Conservation (phyloP, 2,888 invertebrate species). For the Drosophila trichaetosa region DNA sequence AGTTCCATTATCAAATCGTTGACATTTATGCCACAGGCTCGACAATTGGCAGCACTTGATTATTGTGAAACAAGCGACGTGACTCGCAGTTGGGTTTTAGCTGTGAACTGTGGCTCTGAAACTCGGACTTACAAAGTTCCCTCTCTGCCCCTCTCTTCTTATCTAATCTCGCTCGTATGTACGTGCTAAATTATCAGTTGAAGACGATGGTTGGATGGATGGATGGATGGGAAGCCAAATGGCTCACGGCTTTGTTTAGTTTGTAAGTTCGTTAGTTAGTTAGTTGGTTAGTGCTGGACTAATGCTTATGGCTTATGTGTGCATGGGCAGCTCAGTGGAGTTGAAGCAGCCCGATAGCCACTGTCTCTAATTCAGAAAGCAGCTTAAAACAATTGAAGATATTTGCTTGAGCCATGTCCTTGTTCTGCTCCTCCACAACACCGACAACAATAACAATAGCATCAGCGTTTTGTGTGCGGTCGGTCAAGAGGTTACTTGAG, state of each 20-base stretch:
- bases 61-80: slow-evolving; percentile 73
- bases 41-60: slow-evolving; percentile 70
- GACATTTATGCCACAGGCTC: slow-evolving; percentile 75
- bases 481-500: slow-evolving; percentile 55
- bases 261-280: slow-evolving; percentile 74
- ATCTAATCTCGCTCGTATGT: slow-evolving; percentile 22
- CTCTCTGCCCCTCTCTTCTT: not conserved
- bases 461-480: slow-evolving; percentile 18
- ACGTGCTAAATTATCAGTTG: slow-evolving; percentile 71
- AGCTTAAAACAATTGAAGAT: slow-evolving; percentile 74
- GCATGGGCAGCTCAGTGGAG: slow-evolving; percentile 38
- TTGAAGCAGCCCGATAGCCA: slow-evolving; percentile 49
- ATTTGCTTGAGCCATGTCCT: slow-evolving; percentile 55
- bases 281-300: slow-evolving; percentile 34
- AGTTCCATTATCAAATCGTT: slow-evolving; percentile 77
- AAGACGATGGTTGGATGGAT: slow-evolving; percentile 5
- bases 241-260: slow-evolving; percentile 72
- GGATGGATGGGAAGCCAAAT: slow-evolving; percentile 7
- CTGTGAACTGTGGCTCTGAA: not conserved
- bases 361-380: slow-evolving; percentile 66
- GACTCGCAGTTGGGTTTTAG: slow-evolving; percentile 30
- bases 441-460: slow-evolving; percentile 23
- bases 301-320: slow-evolving; percentile 15
- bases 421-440: slow-evolving; percentile 17
- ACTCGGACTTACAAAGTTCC: slow-evolving; percentile 3